These are phyloP conservation scores for Camponotus pennsylvanicus DNA, from an alignment of 1,140 invertebrate species.

Conservation along the genomic window DNA sequence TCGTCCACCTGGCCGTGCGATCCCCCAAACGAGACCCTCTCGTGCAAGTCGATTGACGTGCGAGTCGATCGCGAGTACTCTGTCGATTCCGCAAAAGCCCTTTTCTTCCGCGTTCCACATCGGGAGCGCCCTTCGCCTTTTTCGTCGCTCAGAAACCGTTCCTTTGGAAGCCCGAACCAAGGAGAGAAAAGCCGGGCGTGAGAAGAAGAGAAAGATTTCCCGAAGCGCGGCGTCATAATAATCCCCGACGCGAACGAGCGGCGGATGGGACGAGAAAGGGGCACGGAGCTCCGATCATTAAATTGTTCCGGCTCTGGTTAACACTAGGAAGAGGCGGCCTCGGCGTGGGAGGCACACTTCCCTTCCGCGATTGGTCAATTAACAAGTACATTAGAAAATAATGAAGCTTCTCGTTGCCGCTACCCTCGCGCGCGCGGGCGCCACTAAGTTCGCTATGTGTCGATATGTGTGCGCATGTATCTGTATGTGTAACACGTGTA, in stretches of 20 bases:
- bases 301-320: conserved; percentile 85
- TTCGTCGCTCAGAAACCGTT: conserved; percentile 2
- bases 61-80: not conserved
- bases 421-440: conserved; percentile 54
- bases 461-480: not conserved
- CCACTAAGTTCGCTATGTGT: conserved; percentile 54
- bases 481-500: not conserved
- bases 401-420: conserved; percentile 79
- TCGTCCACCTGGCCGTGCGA: conserved; percentile 39
- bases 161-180: conserved; percentile 1
- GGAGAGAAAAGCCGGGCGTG: not conserved
- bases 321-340: conserved; percentile 78
- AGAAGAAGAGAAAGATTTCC: conserved; percentile 42
- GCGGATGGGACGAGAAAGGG: conserved; percentile 53
- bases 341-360: conserved; percentile 77
- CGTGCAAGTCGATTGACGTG: no score
- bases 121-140: conserved; percentile 11
- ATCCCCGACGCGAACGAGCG: conserved; percentile 37
- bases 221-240: conserved; percentile 65
- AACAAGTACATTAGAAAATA: conserved; percentile 85
- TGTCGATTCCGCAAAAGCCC: conserved; percentile 5
- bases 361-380: conserved; percentile 82
- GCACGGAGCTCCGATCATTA: conserved; percentile 81
- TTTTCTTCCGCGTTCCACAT: not conserved
- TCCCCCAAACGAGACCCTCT: conserved; percentile 39